Conservation (phyloP, 2,888 invertebrate species). For the Pegoplata infirma region DNA sequence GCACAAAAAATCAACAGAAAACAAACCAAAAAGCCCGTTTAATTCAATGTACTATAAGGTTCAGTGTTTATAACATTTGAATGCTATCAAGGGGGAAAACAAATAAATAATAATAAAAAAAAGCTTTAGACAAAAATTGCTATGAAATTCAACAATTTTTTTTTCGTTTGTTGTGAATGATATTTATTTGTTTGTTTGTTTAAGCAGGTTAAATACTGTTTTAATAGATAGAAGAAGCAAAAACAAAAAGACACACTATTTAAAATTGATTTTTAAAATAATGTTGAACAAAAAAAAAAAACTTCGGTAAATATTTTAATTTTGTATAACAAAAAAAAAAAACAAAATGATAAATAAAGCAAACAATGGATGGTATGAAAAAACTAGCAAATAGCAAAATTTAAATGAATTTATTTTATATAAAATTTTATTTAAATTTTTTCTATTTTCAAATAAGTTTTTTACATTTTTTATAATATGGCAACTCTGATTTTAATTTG, state of each 20-base stretch:
- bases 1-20: constrained; percentile 9
- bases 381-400: no score
- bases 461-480: no score
- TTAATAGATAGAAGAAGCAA: constrained; percentile 27
- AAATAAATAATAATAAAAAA: constrained; percentile 54
- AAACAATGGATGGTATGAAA: no score
- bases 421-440: no score
- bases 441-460: no score
- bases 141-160: constrained; percentile 46
- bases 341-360: no score
- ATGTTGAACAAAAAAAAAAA: background rate
- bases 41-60: constrained; percentile 44
- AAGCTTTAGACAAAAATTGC: constrained; percentile 43
- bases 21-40: constrained; percentile 44
- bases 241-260: constrained; percentile 15
- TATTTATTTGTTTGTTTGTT: constrained; percentile 31
- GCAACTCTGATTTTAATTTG: no score
- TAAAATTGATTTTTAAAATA: background rate
- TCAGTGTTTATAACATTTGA: constrained; percentile 45
- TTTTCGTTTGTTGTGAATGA: constrained; percentile 21
- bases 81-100: constrained; percentile 40
- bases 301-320: background rate
- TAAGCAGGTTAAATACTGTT: constrained; percentile 52
- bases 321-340: no score
- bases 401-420: no score